Base-by-base conservation (phyloP, 2,888 invertebrate species). In the Nephrotoma appendiculata region DNA sequence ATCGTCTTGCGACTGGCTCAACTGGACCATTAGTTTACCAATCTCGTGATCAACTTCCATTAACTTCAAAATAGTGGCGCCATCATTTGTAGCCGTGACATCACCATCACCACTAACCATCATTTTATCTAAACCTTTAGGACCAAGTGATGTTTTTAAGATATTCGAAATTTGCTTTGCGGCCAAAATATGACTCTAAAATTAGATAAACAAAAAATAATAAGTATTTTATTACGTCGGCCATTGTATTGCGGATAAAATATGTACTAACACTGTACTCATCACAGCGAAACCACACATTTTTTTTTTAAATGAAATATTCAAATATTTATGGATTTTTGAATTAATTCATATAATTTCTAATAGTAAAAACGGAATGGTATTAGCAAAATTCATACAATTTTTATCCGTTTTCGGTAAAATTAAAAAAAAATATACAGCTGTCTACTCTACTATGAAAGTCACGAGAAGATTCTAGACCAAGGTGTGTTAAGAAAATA, bases 41-140 rank as follows among this genome's bases (percentile, higher is more conserved):
- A 99, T 98, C 93, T 99, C 97, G 91, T 99, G 99, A 43, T 99
- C 98, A 6, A 99, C 98, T 91, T 99, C 99, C 99, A 99, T 99
- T 92, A 97, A 94, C 92, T 98, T 98, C 89, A 99, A 93, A 90
- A 99, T 99, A 0, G 99, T 99, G n/a, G 99, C 99, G 41, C 99
- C 99, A 92, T 99, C 99, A 90, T 99, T 99, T 84, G 99, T 99
- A 71, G 99, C 97, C 0, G 98, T 98, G 1, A 99, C 96, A 89
- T 99, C 99, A 43, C 99, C 99, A 91, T 99, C 99, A 0, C 97
- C 93, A 9, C 97, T 97, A 0, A 99, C 98, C 96, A 99, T 95
- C 94, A 99, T 96, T 92, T 99, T 99, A 92, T 99, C 99, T 87
- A 99, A 92, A 31, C 99, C 98, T 89, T 98, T 98, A 0, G 99